Percentiles rank a stretch among this genome's conserved stretches.
Evolutionary conservation across 2,113 vertebrate species (phyloP).

Genomic region (Siphamia tubifer): DNA sequence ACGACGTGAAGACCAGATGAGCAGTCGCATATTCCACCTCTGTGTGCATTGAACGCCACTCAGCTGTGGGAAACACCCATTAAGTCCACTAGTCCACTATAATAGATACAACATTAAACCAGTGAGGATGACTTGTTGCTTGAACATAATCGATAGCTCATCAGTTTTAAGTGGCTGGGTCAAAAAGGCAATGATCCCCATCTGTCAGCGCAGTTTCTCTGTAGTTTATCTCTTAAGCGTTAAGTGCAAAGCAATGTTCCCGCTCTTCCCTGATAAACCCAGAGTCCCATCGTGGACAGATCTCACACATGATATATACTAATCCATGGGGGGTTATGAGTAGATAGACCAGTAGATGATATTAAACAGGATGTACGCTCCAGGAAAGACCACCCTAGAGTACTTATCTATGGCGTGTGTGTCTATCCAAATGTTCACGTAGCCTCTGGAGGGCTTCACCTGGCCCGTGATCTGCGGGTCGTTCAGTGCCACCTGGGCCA

Average conservation of each 20-base stretch:
- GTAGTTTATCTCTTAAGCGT: constrained; percentile 24
- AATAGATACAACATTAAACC: constrained; percentile 25
- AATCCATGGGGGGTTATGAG: constrained; percentile 75
- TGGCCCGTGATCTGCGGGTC: constrained; percentile 82
- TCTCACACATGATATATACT: not conserved
- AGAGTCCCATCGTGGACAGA: not conserved
- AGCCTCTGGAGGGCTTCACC: constrained; percentile 84
- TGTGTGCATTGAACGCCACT: too few relatives aligned
- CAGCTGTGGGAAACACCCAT: too few relatives aligned
- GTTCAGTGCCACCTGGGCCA: constrained; percentile 87
- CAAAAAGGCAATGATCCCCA: constrained; percentile 66
- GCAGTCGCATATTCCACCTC: not conserved
- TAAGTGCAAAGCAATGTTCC: not conserved
- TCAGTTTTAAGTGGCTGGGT: constrained; percentile 67
- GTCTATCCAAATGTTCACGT: constrained; percentile 94
- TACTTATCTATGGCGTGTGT: constrained; percentile 98
- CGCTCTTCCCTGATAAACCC: not conserved
- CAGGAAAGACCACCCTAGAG: constrained; percentile 95
- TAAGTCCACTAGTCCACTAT: not conserved
- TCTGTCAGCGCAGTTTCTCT: constrained; percentile 28
- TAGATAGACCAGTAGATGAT: constrained; percentile 99
- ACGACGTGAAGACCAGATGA: constrained; percentile 1
- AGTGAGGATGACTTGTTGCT: not conserved
- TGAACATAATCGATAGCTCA: constrained; percentile 10
- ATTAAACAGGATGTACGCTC: constrained; percentile 94